phyloP scores from a whole-genome alignment of 2,113 vertebrate genomes.

The Neoarius graeffei region DNA sequence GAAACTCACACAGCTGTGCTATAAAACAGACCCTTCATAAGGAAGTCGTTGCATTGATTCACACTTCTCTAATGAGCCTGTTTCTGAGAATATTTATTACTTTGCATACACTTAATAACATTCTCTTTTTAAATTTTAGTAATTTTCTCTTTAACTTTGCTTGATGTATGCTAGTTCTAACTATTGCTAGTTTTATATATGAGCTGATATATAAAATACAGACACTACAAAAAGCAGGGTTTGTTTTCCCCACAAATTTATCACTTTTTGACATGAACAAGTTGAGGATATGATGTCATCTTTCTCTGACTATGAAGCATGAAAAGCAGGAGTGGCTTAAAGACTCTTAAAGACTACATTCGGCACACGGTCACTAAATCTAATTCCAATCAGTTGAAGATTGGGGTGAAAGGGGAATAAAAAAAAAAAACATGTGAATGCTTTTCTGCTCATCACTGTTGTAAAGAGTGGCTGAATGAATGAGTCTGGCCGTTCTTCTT shows the following conservation, averaged over 20 bases:
- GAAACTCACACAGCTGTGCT: neutral
- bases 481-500: neutral
- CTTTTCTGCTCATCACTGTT: neutral
- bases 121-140: neutral
- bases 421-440: neutral
- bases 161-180: neutral
- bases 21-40: neutral
- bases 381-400: neutral
- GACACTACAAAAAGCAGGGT: neutral
- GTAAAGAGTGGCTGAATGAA: neutral
- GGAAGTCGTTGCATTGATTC: neutral
- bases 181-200: neutral
- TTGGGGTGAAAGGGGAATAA: neutral
- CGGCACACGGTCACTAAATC: neutral
- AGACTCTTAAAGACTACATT: neutral
- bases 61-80: neutral
- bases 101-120: neutral
- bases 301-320: neutral
- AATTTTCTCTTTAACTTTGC: neutral
- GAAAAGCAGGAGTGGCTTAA: neutral
- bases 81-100: neutral
- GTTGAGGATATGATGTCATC: neutral
- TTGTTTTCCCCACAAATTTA: no score
- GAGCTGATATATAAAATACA: neutral
- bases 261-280: neutral